Conservation (phyloP, 2,113 vertebrate genomes). For the Pelecanoides urinatrix region DNA sequence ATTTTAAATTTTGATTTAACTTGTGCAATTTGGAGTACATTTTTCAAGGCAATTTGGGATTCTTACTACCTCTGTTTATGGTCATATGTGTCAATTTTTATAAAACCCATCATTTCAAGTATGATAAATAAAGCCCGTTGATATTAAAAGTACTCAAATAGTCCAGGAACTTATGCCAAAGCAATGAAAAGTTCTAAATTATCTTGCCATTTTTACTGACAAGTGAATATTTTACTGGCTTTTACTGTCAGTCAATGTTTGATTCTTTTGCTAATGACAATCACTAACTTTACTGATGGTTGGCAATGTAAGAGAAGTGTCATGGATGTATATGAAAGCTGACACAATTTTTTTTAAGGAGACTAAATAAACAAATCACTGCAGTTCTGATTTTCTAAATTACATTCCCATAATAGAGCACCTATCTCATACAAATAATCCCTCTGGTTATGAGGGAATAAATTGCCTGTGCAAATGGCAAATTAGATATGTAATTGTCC, state of each 20-base stretch:
- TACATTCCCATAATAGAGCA: not conserved
- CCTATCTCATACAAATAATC: not conserved
- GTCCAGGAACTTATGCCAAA: constrained; percentile 52
- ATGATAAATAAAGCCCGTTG: constrained; percentile 18
- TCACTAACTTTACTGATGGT: constrained; percentile 9
- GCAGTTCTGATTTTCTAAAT: not conserved
- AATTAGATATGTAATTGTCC: not conserved
- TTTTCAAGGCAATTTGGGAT: not conserved
- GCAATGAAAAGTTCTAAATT: constrained; percentile 58
- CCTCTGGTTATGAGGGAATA: not conserved
- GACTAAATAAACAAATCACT: constrained; percentile 22
- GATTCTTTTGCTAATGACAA: constrained; percentile 36
- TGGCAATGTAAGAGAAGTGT: not conserved
- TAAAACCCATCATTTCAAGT: constrained; percentile 2
- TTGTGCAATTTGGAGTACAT: not conserved
- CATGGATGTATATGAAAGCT: not conserved
- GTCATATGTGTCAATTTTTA: constrained; percentile 23
- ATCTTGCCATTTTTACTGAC: constrained; percentile 57
- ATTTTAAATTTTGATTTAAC: not conserved
- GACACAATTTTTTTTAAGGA: not conserved
- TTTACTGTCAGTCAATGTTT: constrained; percentile 56
- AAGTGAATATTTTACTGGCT: constrained; percentile 44
- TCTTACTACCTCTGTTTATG: constrained; percentile 24
- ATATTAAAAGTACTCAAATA: constrained; percentile 42
- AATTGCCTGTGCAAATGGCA: not conserved